These are phyloP conservation scores for Oryzias javanicus DNA, from an alignment of 2,113 vertebrate genomes.

Conservation along the genomic window DNA sequence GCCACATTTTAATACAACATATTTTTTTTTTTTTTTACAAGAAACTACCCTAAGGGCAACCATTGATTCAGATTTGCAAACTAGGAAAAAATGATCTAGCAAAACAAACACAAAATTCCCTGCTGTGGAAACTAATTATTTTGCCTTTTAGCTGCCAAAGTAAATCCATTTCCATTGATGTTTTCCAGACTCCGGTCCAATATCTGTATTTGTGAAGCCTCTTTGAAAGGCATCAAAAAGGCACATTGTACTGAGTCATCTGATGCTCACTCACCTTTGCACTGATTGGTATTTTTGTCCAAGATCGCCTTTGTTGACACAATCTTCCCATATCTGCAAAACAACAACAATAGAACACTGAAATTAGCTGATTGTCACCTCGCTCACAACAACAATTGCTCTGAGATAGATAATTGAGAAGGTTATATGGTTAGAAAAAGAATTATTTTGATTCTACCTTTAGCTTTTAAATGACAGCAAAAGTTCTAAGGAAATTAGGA, in stretches of 20 bases:
- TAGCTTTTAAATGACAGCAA: too few relatives aligned
- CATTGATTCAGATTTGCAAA: constrained; percentile 22
- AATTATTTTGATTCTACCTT: too few relatives aligned
- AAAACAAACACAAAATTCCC: constrained; percentile 10
- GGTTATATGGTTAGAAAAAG: too few relatives aligned
- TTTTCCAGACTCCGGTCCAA: constrained; percentile 16
- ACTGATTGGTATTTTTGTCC: constrained; percentile 99
- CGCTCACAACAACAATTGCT: too few relatives aligned
- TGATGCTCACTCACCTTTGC: constrained; percentile 86
- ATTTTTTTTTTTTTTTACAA: too few relatives aligned
- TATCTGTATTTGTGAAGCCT: constrained; percentile 2
- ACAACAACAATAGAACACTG: constrained; percentile 34
- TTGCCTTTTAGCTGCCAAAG: constrained; percentile 18
- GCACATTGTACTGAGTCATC: neutral
- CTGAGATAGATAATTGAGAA: too few relatives aligned
- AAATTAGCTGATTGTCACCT: constrained; percentile 3
- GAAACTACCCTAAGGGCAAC: neutral
- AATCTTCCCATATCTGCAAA: constrained; percentile 94
- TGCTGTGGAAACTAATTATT: constrained; percentile 13
- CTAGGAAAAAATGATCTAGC: constrained; percentile 6
- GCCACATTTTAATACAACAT: too few relatives aligned
- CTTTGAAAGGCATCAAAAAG: constrained; percentile 8
- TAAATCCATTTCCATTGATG: constrained; percentile 17
- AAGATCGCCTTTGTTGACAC: constrained; percentile 98
- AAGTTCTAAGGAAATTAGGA: too few relatives aligned